A percentile compares a stretch with the other conserved stretches of the same genome.
Evolutionary conservation across 2,888 invertebrate species (phyloP).

Genomic region (Tryphoninae sp.): DNA sequence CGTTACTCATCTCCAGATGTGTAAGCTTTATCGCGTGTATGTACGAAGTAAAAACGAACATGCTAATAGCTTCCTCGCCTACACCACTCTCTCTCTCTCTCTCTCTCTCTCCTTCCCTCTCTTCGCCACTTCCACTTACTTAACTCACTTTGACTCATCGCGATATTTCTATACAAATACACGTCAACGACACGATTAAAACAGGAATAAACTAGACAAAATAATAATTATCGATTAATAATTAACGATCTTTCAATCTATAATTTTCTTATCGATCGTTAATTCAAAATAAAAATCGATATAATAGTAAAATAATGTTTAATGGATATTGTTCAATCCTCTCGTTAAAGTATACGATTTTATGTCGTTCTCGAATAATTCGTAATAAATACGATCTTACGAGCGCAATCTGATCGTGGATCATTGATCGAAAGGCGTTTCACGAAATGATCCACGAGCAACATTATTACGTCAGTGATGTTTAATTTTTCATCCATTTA

Average conservation of each 20-base stretch:
- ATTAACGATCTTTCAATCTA: neutral
- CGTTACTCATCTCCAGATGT: slow-evolving; percentile 57
- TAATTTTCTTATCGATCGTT: too few relatives aligned
- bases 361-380: neutral
- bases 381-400: slow-evolving; percentile 5
- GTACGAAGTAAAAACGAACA: slow-evolving; percentile 49
- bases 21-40: neutral
- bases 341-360: neutral
- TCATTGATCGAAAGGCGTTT: slow-evolving; percentile 13
- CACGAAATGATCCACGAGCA: slow-evolving; percentile 22
- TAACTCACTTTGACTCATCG: slow-evolving; percentile 63
- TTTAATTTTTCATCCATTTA: neutral
- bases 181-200: slow-evolving; percentile 6
- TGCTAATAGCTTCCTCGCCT: slow-evolving; percentile 65
- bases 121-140: slow-evolving; percentile 42
- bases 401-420: slow-evolving; percentile 3
- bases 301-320: neutral
- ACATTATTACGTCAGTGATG: slow-evolving; percentile 9
- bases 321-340: neutral
- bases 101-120: slow-evolving; percentile 48
- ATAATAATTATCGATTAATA: slow-evolving; percentile 10
- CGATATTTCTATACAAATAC: neutral
- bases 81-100: slow-evolving; percentile 59
- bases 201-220: neutral
- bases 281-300: too few relatives aligned